Conservation (phyloP, 2,888 invertebrate species). For the Cremastinae sp. region DNA sequence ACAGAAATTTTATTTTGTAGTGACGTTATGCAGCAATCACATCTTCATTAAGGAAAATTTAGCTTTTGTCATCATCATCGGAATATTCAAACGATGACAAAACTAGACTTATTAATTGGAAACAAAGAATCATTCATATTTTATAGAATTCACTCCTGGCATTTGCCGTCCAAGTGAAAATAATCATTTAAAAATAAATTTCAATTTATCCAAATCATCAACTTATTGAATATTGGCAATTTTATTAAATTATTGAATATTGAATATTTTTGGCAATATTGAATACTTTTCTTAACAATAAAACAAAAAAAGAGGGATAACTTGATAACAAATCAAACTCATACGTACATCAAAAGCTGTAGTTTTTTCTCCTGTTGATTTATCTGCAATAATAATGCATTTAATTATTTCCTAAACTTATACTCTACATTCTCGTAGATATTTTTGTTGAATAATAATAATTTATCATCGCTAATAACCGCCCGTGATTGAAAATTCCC, state of each 20-base stretch:
- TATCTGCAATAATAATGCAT: constrained; percentile 80
- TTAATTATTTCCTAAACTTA: no score
- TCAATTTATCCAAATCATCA: no score
- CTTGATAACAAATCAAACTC: not conserved
- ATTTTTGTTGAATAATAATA: constrained; percentile 3
- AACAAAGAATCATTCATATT: constrained; percentile 56
- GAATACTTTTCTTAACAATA: not conserved
- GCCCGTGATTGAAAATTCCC: constrained; percentile 34
- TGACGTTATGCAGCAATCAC: no score
- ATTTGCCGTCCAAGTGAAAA: no score
- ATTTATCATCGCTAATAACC: no score
- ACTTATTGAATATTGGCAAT: no score
- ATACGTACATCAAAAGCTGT: constrained; percentile 85
- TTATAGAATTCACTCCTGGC: no score
- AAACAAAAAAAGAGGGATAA: not conserved
- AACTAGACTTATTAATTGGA: constrained; percentile 36
- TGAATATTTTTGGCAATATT: no score
- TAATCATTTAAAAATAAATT: no score
- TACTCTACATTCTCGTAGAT: constrained; percentile 3
- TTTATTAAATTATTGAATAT: no score
- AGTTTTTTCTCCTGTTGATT: constrained; percentile 84
- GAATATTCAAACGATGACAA: constrained; percentile 27
- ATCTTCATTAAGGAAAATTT: constrained; percentile 16
- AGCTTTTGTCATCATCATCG: constrained; percentile 20
- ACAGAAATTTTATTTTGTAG: no score